phyloP scores from a whole-genome alignment of 1,140 invertebrate species.

The Drosophila dunni region DNA sequence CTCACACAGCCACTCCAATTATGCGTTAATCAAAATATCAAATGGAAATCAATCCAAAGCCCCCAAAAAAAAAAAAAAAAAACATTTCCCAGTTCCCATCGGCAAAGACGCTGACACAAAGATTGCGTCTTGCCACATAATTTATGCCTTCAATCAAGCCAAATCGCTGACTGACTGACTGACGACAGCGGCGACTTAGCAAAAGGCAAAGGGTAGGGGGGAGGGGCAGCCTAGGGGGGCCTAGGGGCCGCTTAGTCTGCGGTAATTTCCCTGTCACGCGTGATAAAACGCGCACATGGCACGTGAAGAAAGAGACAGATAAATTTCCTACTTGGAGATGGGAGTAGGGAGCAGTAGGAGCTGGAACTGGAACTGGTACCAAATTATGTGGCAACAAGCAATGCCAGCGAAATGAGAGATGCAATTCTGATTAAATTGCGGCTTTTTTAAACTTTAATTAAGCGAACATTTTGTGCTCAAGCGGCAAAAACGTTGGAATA shows the following conservation, averaged over 20 bases:
- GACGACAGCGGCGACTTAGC: constrained; percentile 48
- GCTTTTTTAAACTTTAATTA: constrained; percentile 78
- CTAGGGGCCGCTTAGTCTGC: constrained; percentile 31
- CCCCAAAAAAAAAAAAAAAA: constrained; percentile 6
- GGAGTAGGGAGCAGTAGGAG: not conserved
- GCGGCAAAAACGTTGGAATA: constrained; percentile 12
- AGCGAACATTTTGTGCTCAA: constrained; percentile 39
- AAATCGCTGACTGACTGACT: constrained; percentile 42
- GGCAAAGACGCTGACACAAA: constrained; percentile 34
- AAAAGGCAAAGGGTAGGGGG: not conserved
- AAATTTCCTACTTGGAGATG: not conserved
- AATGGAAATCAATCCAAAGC: constrained; percentile 36
- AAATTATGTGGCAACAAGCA: constrained; percentile 36
- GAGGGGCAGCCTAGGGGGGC: not conserved
- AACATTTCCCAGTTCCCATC: constrained; percentile 2
- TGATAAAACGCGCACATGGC: constrained; percentile 69
- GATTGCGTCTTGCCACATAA: constrained; percentile 53
- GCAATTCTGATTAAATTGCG: constrained; percentile 66
- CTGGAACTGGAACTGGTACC: not conserved
- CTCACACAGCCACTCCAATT: constrained; percentile 50
- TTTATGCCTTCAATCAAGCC: constrained; percentile 70
- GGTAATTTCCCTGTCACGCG: constrained; percentile 73
- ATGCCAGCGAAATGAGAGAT: constrained; percentile 13
- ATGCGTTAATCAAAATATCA: constrained; percentile 63
- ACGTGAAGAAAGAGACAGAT: constrained; percentile 43